Evolutionary conservation across 37 sponge, comb jelly and placozoan genomes (phyloP), one percentile per base, ranked within the genome.

Genomic region (Cliona cf. orientalis): DNA sequence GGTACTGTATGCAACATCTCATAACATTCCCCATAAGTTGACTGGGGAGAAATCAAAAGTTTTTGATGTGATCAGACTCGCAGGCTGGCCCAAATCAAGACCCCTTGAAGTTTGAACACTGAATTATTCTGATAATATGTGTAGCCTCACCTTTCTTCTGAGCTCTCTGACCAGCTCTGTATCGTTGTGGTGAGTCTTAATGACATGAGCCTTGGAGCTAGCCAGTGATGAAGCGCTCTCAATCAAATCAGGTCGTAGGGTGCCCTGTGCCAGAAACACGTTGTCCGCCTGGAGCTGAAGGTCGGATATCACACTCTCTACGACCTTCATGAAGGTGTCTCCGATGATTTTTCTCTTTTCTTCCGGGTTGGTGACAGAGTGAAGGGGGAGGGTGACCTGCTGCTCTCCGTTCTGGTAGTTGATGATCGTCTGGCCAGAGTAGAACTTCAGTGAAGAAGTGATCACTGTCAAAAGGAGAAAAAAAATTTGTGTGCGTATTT

Each of bases 131-230:
- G 5, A 25, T 25, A 61, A 25, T 49, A 19, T 19, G 14, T 14
- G n/a, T 5, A 4, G 2, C n/a, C 82, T 60, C 43, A 93, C 94
- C 84, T 69, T 39, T 19, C 80, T 53, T 6, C 97, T 53, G 55
- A 96, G 78, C 38, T 86, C 68, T 41, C 97, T 72, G 37, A 93
- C 94, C 29, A 96, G 84, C 33, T 78, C 49, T 7, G 94, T 93
- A 81, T 96, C 97, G 69, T 96, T 96, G 76, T 96, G 97, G 72
- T 96, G 97, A 32, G 97, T 96, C 86, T 96, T 96, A 42, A 96
- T 96, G 57, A 85, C 87, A 19, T 93, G 83, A 22, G 97, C 97
- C 23, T 84, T 87, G 43, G 76, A 38, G 58, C 89, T 87, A 70
- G 87, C 95, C 39, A 91, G 45, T 7, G 72, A 23, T 67, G 97